Percentiles rank a stretch among this genome's conserved stretches.
These are phyloP conservation scores for Falco concolor DNA, from an alignment of 2,797 vertebrate genomes.

Conservation along the genomic window DNA sequence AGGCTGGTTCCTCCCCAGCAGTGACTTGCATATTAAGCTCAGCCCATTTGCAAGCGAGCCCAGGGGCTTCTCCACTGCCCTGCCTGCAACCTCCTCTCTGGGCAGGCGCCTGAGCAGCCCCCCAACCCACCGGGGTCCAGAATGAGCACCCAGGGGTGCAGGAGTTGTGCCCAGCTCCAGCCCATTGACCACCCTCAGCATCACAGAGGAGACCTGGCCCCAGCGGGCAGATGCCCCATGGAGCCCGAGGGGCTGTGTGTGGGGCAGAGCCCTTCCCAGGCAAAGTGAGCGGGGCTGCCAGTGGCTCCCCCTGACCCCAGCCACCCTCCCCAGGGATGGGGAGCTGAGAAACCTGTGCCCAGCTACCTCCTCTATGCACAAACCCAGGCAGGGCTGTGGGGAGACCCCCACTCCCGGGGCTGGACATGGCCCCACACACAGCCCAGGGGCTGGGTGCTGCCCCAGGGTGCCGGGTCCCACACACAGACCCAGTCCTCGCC, in stretches of 20 bases:
- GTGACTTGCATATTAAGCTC: slow-evolving; percentile 52
- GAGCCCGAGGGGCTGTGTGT: accelerated
- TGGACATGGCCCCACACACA: accelerated
- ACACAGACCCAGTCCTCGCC: accelerated
- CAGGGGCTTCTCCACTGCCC: background rate
- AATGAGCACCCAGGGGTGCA: background rate
- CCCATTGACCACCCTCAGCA: accelerated
- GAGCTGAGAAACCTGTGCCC: accelerated
- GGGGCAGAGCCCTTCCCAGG: background rate
- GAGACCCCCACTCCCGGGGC: accelerated
- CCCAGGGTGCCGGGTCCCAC: background rate
- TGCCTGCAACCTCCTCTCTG: background rate
- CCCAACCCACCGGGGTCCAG: accelerated
- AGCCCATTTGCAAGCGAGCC: background rate
- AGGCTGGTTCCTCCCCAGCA: slow-evolving; percentile 17
- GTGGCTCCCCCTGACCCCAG: accelerated
- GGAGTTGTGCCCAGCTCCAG: background rate
- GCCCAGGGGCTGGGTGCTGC: background rate
- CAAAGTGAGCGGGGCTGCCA: accelerated
- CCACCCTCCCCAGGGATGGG: too few species aligned
- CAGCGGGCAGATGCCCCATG: accelerated
- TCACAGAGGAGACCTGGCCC: background rate
- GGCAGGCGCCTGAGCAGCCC: background rate
- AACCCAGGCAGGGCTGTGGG: background rate
- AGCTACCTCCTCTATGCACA: accelerated